A percentile compares a stretch with the other conserved stretches of the same genome.
Conservation (phyloP, 2,113 vertebrate genomes). For the Proterorhinus semilunaris region DNA sequence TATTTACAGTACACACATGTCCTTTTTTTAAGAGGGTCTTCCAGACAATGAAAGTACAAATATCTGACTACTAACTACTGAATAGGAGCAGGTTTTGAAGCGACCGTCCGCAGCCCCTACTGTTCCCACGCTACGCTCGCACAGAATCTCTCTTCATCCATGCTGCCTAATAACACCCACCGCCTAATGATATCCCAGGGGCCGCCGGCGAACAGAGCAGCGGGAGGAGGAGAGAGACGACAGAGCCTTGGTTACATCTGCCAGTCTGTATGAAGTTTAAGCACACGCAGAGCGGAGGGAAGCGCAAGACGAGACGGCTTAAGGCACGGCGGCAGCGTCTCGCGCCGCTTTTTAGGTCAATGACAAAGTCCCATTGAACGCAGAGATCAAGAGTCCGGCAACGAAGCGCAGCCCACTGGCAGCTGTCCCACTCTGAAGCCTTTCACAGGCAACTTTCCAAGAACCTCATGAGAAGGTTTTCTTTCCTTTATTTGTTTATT, state of each 20-base stretch:
- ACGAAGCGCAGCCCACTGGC: slow-evolving; percentile 30
- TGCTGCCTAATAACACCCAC: slow-evolving; percentile 41
- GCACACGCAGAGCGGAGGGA: slow-evolving; percentile 34
- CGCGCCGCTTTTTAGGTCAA: slow-evolving; percentile 67
- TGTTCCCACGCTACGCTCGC: slow-evolving; percentile 18
- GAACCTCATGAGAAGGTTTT: too few relatives aligned
- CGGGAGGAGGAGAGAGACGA: slow-evolving; percentile 45
- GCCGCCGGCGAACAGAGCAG: slow-evolving; percentile 46
- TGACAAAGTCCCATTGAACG: slow-evolving; percentile 69
- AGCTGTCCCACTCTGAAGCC: neutral
- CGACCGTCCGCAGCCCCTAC: slow-evolving; percentile 17
- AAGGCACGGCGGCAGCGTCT: slow-evolving; percentile 64
- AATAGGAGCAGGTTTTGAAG: slow-evolving; percentile 8
- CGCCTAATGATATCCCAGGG: slow-evolving; percentile 70
- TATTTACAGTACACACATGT: too few relatives aligned
- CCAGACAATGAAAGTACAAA: too few relatives aligned
- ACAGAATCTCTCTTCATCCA: slow-evolving; percentile 35
- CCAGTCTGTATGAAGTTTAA: slow-evolving; percentile 73
- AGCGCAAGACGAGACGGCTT: slow-evolving; percentile 71
- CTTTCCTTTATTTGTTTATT: too few relatives aligned
- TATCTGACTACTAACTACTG: too few relatives aligned
- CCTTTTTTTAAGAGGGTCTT: too few relatives aligned
- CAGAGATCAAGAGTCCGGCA: slow-evolving; percentile 26
- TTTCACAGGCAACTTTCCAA: too few relatives aligned
- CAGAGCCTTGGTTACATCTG: slow-evolving; percentile 47